Percentiles rank a stretch among this genome's conserved stretches.
These are phyloP conservation scores for Stigmatopora nigra DNA, from an alignment of 2,113 vertebrate species.

Conservation along the genomic window DNA sequence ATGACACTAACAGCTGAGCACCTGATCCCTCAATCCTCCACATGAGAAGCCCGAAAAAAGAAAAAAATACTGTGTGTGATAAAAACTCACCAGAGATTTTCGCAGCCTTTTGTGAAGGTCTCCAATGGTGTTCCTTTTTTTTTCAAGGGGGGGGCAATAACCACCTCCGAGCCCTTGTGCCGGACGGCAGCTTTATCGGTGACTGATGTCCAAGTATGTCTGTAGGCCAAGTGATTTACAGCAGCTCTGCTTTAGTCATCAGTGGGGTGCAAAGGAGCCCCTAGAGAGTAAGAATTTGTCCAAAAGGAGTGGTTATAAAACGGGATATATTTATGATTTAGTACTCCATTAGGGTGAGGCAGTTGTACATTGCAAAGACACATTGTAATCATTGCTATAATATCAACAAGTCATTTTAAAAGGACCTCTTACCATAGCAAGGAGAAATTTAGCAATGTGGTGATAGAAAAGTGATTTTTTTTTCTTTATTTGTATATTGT, in stretches of 20 bases:
- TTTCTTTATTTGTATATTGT: no score
- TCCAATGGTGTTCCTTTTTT: slow-evolving; percentile 38
- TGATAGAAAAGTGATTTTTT: no score
- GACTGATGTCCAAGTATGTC: slow-evolving; percentile 79
- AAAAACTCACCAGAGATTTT: slow-evolving; percentile 43
- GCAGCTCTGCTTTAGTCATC: slow-evolving; percentile 88
- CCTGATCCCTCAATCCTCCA: slow-evolving; percentile 42
- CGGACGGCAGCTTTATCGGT: slow-evolving; percentile 74
- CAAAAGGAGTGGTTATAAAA: slow-evolving; percentile 66
- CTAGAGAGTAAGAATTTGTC: slow-evolving; percentile 66
- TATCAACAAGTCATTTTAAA: not conserved
- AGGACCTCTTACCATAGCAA: no score
- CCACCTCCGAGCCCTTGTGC: slow-evolving; percentile 44
- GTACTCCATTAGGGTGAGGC: slow-evolving; percentile 59
- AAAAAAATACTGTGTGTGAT: slow-evolving; percentile 31
- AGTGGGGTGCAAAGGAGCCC: slow-evolving; percentile 82
- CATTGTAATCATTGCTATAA: slow-evolving; percentile 2
- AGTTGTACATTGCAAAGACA: not conserved
- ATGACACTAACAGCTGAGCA: slow-evolving; percentile 57
- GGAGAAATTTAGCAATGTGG: no score
- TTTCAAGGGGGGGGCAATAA: slow-evolving; percentile 18
- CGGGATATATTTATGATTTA: slow-evolving; percentile 74
- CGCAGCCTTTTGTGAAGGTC: slow-evolving; percentile 47
- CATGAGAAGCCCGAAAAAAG: not conserved
- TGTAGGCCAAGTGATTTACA: slow-evolving; percentile 73